Evolutionary conservation across 2,797 vertebrate species (phyloP), one percentile per base, ranked within the genome.

Genomic region (Gallirallus australis): DNA sequence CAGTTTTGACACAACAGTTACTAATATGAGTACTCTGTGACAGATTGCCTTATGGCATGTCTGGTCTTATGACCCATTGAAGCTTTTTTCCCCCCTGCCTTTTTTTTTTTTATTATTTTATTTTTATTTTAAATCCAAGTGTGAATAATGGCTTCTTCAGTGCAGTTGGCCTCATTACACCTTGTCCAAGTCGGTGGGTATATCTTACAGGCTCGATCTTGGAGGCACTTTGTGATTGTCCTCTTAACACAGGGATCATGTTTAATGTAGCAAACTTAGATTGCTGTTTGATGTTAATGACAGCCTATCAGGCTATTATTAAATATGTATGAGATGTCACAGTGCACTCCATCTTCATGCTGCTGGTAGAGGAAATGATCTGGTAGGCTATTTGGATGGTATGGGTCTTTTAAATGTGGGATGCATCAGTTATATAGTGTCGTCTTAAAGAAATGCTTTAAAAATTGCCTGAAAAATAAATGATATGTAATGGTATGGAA

Each of bases 251-350:
- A 75, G 84, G 91, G 89, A 92, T 97, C 91, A 93, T 96, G 94
- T 97, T 97, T 97, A 97, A 97, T 97, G 95, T 95, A 97, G 92
- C 93, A 87, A 96, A 88, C 94, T 85, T 84, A 84, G 92, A 91
- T 96, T 94, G 75, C 82, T 94, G 80, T 96, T 97, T 97, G 94
- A 97, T 96, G 96, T 97, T 97, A 97, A 97, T 96, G 96, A 96
- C 95, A 97, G 71, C 96, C 85, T 96, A 97, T 97, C 95, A 93
- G 90, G 82, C 94, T 94, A 56, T 94, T 91, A 94, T 97, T 96
- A 97, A 97, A 96, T 96, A 97, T 97, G 95, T 75, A 97, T 97
- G 94, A 97, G 75, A 88, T 97, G 93, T 97, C 95, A 96, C 53
- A 75, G 35, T 81, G 80, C 64, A 27, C 92, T 85, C 84, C 2